phyloP scores from a whole-genome alignment of 2,888 invertebrate genomes.

The Plagodis pulveraria region DNA sequence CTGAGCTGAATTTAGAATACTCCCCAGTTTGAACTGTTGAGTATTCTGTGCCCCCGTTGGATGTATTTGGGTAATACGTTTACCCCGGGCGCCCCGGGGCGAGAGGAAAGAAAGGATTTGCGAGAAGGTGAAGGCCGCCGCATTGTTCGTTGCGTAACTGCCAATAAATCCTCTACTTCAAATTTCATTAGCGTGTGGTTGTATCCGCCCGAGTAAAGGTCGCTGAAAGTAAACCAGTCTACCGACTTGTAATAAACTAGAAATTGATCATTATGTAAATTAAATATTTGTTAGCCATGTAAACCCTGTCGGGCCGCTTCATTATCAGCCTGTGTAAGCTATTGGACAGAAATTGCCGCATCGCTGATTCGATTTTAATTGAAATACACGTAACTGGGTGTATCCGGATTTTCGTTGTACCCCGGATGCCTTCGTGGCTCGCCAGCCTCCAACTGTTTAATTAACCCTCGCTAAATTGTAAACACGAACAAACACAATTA shows the following conservation, averaged over 20 bases:
- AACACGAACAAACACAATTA: constrained; percentile 48
- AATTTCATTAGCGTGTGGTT: constrained; percentile 34
- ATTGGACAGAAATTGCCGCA: constrained; percentile 43
- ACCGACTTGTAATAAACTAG: constrained; percentile 22
- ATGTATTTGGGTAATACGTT: constrained; percentile 32
- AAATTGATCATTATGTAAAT: constrained; percentile 20
- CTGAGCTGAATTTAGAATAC: constrained; percentile 46
- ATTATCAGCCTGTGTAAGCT: constrained; percentile 32
- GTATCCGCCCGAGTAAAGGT: constrained; percentile 17
- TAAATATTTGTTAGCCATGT: constrained; percentile 37
- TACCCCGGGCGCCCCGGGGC: constrained; percentile 25
- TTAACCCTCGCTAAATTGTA: constrained; percentile 54
- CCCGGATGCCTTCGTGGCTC: constrained; percentile 39
- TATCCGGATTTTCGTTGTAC: constrained; percentile 50
- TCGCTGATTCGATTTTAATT: constrained; percentile 54
- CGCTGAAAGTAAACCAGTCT: constrained; percentile 29
- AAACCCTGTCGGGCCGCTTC: constrained; percentile 32
- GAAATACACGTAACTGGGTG: constrained; percentile 54
- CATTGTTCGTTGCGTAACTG: constrained; percentile 54
- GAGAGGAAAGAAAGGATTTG: constrained; percentile 37
- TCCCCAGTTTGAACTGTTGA: constrained; percentile 3
- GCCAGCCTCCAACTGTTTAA: constrained; percentile 45
- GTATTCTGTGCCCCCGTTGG: constrained; percentile 1
- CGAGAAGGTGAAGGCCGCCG: constrained; percentile 52
- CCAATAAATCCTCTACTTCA: constrained; percentile 37